A percentile compares a stretch with the other conserved stretches of the same genome.
Conservation (phyloP, 2,888 invertebrate species). For the Pharmacophagus antenor region DNA sequence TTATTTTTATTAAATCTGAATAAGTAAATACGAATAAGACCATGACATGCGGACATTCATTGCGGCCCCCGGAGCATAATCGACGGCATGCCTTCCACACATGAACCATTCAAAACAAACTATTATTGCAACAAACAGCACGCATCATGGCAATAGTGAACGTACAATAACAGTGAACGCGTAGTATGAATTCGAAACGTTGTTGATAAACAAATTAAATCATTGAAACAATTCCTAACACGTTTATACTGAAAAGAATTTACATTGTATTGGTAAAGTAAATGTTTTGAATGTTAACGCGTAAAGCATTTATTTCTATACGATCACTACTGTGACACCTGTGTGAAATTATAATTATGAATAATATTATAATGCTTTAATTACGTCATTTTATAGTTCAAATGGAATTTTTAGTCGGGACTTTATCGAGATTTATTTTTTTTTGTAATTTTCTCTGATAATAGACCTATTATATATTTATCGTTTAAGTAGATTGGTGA, state of each 20-base stretch:
- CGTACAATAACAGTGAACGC: constrained; percentile 3
- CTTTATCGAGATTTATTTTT: no score
- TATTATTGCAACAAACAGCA: constrained; percentile 5
- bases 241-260: constrained; percentile 13
- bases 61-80: not conserved
- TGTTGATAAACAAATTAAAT: constrained; percentile 15
- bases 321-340: not conserved
- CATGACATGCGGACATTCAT: not conserved
- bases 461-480: no score
- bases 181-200: not conserved
- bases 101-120: constrained; percentile 8
- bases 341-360: not conserved
- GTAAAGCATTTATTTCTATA: not conserved
- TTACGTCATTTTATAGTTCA: no score
- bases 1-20: no score
- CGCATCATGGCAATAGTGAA: not conserved
- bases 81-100: not conserved
- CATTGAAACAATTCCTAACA: constrained; percentile 10
- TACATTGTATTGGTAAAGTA: constrained; percentile 7
- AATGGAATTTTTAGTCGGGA: no score
- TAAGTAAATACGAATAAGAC: no score
- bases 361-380: not conserved
- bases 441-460: no score
- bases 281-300: constrained; percentile 5
- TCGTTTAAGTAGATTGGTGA: no score